A percentile compares a stretch with the other conserved stretches of the same genome.
phyloP scores from a whole-genome alignment of 1,140 invertebrate species.

The Papilio aristodemus region DNA sequence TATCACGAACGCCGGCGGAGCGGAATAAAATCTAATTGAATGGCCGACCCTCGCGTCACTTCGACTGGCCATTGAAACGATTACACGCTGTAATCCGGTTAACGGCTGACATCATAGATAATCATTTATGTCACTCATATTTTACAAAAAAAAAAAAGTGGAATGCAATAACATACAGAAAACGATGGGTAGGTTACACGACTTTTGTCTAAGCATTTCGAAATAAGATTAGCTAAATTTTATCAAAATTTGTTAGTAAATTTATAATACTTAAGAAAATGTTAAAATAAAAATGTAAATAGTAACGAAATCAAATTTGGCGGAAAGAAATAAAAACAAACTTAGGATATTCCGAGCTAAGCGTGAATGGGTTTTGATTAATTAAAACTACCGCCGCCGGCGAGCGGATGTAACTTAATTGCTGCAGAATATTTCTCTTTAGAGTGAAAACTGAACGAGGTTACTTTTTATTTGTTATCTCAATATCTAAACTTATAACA shows the following conservation, averaged over 20 bases:
- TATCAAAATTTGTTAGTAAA: background rate
- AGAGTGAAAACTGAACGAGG: background rate
- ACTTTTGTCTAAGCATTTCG: too few species aligned
- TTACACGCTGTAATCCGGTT: background rate
- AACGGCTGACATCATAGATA: background rate
- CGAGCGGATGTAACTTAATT: conserved; percentile 20
- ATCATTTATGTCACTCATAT: background rate
- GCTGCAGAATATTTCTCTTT: conserved; percentile 18
- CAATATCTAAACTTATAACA: background rate
- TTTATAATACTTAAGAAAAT: background rate
- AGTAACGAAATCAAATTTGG: background rate
- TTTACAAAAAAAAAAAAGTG: too few species aligned
- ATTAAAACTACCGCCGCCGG: conserved; percentile 19
- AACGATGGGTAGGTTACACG: too few species aligned
- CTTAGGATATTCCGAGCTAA: conserved; percentile 14
- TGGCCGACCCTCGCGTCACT: conserved; percentile 10
- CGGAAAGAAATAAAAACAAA: conserved; percentile 16
- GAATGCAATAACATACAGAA: too few species aligned
- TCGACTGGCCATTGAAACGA: conserved; percentile 12
- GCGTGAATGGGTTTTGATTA: conserved; percentile 21
- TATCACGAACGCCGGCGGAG: background rate
- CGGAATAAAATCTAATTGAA: conserved; percentile 23
- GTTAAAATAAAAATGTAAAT: background rate
- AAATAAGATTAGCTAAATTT: background rate
- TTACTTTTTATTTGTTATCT: conserved; percentile 3